Base-by-base conservation (phyloP, 2,113 vertebrate genomes). In the Glaucidium brasilianum region DNA sequence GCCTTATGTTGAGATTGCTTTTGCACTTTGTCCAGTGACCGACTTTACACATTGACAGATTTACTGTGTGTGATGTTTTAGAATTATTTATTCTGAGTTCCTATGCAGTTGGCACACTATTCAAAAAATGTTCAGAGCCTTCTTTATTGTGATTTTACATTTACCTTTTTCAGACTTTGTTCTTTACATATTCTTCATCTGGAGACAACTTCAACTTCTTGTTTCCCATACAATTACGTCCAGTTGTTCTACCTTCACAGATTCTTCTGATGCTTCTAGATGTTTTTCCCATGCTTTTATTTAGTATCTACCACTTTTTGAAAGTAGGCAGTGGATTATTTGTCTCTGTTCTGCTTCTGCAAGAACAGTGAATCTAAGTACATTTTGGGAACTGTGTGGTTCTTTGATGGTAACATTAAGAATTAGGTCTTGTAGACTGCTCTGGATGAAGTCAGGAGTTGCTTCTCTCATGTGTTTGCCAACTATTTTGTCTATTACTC, bases 91-190 rank as follows among this genome's bases (percentile, higher is more conserved):
- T 68, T 89, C 58, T 20, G 12, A 6, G 20, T 56, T 84, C n/a
- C 56, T 69, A 22, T 3, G 35, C 22, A 11, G 10, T 41, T 76
- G 52, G 29, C 34, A 25, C 55, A 23, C 18, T 37, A 22, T 25
- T 93, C 35, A 68, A 47, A 84, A 79, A 64, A 17, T 8, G 50
- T 20, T 71, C 52, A 75, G 37, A 67, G 39, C n/a, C 25, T 25
- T 55, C 58, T 59, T 93, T 59, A 41, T 45, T 80, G n/a, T 64
- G 23, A 56, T 88, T 81, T 56, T 60, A 37, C 29, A 12, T 66
- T 85, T 78, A 52, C 29, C 11, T 73, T 77, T 84, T 73, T 63
- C 45, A 85, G 53, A 60, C 34, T 84, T 92, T 59, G 32, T 92
- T 84, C 29, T 87, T 81, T 35, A 52, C 11, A 1, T 87, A 41